A percentile compares a stretch with the other conserved stretches of the same genome.
phyloP scores from a whole-genome alignment of 2,797 vertebrate genomes.

The Podargus strigoides region DNA sequence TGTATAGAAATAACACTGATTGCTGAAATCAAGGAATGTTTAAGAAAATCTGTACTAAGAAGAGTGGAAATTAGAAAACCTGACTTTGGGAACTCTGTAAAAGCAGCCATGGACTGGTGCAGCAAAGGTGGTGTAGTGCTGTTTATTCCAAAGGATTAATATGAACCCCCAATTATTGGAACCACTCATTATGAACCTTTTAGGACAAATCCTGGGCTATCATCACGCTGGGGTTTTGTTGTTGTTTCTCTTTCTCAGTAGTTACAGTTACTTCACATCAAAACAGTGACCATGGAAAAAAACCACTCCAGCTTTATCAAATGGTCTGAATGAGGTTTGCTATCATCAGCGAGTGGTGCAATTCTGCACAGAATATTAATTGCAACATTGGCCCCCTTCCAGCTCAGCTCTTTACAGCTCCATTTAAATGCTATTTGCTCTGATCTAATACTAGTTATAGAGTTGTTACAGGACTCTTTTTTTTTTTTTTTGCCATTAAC shows the following conservation, averaged over 20 bases:
- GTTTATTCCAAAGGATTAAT: neutral
- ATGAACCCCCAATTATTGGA: neutral
- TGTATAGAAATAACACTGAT: accelerated
- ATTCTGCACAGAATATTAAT: constrained; percentile 5
- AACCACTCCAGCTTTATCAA: neutral
- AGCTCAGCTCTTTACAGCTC: neutral
- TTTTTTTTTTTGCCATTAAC: neutral
- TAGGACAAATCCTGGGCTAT: neutral
- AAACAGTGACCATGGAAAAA: constrained; percentile 10
- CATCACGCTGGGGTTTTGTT: accelerated
- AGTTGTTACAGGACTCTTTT: neutral
- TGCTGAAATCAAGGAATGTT: neutral
- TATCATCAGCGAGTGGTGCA: neutral
- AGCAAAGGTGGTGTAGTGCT: accelerated
- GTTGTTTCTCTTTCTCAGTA: neutral
- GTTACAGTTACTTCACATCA: neutral
- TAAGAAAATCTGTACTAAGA: neutral
- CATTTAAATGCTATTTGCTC: neutral
- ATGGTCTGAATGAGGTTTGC: neutral
- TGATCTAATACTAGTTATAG: neutral
- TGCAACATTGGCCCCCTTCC: neutral
- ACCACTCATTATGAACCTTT: neutral
- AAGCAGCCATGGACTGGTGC: neutral
- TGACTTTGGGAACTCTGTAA: neutral
- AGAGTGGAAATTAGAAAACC: neutral